Evolutionary conservation across 2,113 vertebrate species (phyloP).

Genomic region (Psettodes erumei): DNA sequence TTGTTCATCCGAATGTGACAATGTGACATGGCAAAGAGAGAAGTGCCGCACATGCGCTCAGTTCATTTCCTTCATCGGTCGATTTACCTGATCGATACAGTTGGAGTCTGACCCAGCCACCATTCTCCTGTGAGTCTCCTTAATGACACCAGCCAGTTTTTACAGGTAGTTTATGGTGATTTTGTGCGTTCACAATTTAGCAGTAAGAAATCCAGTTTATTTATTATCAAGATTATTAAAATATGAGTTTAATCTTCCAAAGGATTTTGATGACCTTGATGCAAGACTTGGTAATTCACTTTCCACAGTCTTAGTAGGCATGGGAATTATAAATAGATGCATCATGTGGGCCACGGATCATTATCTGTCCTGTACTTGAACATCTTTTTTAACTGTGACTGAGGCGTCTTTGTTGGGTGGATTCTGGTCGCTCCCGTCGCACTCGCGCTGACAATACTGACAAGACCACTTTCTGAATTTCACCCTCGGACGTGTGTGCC

Average conservation of each 20-base stretch:
- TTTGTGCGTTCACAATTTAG: neutral
- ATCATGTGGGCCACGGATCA: neutral
- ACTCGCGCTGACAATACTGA: conserved; percentile 26
- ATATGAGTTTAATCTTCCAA: neutral
- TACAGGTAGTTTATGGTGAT: neutral
- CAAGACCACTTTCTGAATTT: neutral
- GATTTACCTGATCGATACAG: neutral
- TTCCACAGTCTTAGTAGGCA: neutral
- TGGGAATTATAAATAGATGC: neutral
- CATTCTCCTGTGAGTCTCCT: neutral
- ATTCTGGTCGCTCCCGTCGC: neutral
- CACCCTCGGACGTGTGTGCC: neutral
- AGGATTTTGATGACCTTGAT: neutral
- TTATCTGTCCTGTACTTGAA: neutral
- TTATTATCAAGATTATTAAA: too few species aligned
- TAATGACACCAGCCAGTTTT: neutral
- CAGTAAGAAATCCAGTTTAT: neutral
- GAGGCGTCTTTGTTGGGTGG: neutral
- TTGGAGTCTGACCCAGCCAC: neutral
- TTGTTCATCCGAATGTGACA: neutral
- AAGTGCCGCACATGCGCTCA: neutral
- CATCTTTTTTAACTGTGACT: neutral
- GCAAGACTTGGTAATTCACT: neutral
- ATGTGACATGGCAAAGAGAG: neutral
- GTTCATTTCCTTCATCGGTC: neutral